Conservation (phyloP, 2,888 invertebrate species). For the Brenthis hecate region DNA sequence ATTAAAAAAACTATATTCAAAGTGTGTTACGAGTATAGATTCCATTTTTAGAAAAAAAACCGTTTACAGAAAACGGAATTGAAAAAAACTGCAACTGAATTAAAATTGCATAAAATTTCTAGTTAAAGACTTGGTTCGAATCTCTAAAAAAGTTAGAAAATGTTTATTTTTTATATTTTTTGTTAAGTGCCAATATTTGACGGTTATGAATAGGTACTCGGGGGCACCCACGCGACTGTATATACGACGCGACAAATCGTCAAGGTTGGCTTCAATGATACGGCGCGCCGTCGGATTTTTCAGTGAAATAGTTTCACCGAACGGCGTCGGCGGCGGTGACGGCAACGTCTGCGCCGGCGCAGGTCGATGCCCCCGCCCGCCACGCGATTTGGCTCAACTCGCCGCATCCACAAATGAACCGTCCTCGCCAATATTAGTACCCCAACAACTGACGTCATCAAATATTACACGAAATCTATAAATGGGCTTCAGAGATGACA, state of each 20-base stretch:
- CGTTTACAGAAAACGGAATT: too few relatives aligned
- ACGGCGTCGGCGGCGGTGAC: slow-evolving; percentile 64
- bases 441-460: slow-evolving; percentile 15
- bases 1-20: too few relatives aligned
- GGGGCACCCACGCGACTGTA: slow-evolving; percentile 71
- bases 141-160: slow-evolving; percentile 26
- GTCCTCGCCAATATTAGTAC: slow-evolving; percentile 50
- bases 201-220: slow-evolving; percentile 66
- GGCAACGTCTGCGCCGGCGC: slow-evolving; percentile 77
- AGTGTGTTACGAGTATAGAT: too few relatives aligned
- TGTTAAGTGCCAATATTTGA: slow-evolving; percentile 70
- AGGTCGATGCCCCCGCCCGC: slow-evolving; percentile 76
- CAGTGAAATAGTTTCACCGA: slow-evolving; percentile 79
- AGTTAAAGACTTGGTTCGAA: not conserved
- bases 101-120: too few relatives aligned
- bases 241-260: slow-evolving; percentile 77
- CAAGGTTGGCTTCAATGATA: slow-evolving; percentile 79
- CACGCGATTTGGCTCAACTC: slow-evolving; percentile 73
- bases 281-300: slow-evolving; percentile 73
- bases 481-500: not conserved
- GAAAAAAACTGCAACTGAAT: too few relatives aligned
- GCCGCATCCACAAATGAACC: slow-evolving; percentile 64
- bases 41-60: too few relatives aligned
- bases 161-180: slow-evolving; percentile 33
- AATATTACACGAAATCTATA: slow-evolving; percentile 20